phyloP scores from a whole-genome alignment of 2,888 invertebrate species.

The Desoria tigrina region DNA sequence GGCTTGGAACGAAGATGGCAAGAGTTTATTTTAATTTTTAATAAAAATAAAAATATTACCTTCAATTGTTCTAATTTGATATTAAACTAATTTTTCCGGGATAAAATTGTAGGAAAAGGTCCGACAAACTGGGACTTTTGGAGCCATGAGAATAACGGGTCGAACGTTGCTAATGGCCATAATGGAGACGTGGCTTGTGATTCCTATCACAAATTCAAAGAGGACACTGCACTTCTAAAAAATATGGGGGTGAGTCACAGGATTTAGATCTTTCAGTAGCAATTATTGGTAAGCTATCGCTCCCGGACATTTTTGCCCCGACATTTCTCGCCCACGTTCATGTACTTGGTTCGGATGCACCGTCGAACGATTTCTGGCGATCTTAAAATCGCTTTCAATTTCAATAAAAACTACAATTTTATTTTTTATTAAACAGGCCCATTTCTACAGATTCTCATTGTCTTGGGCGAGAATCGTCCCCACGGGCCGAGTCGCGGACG shows the following conservation, averaged over 20 bases:
- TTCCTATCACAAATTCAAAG: conserved; percentile 8
- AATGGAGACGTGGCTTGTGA: conserved; percentile 55
- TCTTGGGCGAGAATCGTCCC: conserved; percentile 17
- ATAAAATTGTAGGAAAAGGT: conserved; percentile 54
- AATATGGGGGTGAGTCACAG: conserved; percentile 6
- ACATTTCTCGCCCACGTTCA: too few relatives aligned
- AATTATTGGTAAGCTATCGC: too few relatives aligned
- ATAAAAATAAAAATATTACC: too few relatives aligned
- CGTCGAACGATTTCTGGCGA: too few relatives aligned
- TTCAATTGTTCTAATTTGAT: neutral
- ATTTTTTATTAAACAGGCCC: conserved; percentile 4
- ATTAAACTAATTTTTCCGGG: neutral
- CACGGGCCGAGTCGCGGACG: conserved; percentile 12
- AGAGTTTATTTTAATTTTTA: conserved; percentile 12
- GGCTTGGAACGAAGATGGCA: conserved; percentile 19
- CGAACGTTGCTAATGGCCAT: conserved; percentile 54
- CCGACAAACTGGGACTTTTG: conserved; percentile 58
- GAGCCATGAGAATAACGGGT: conserved; percentile 54
- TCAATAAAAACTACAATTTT: too few relatives aligned
- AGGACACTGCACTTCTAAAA: conserved; percentile 2
- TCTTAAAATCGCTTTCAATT: too few relatives aligned
- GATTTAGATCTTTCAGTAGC: too few relatives aligned
- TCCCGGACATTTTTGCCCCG: too few relatives aligned
- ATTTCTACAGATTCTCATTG: conserved; percentile 17
- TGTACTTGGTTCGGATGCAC: too few relatives aligned